Base-by-base conservation (phyloP, 2,888 invertebrate genomes). In the Linyphia triangularis region DNA sequence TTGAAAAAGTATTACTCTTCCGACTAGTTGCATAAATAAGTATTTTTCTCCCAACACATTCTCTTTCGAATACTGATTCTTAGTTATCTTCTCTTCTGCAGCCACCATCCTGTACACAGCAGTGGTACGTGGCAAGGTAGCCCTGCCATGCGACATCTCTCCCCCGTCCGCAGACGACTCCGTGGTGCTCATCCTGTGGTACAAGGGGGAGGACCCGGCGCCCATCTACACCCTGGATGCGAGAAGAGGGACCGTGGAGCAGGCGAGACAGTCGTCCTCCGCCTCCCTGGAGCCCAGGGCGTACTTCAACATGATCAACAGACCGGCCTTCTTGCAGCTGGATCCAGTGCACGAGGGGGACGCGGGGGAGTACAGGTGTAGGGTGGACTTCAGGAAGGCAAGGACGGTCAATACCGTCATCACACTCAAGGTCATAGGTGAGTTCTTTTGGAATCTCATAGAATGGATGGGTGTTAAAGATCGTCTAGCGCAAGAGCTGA, bases 311-410 rank as follows among this genome's bases (percentile, higher is more conserved):
- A 90, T 91, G 84, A 88, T 90, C 61, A 91, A 91, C 79, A 61
- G 90, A 37, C 91, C 91, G 28, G 91, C 91, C 2, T 91, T 91
- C 63, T 83, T 91, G n/a, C 91, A 91, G 75, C 81, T 91, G 22
- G 91, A 91, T 61, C 91, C 91, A 0, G 90, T 91, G 13, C 90
- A 90, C 40, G 85, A 90, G 51, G 89, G 65, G 22, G 97, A 97
- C 91, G 96, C 96, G 91, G 97, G 97, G 2, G 93, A 96, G 59
- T 98, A 97, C 93, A 94, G 97, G 85, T 97, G 97, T 93, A 94
- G 97, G 91, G 96, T 97, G 90, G 97, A 98, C 93, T 98, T 97
- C 92, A 95, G 96, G 89, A 96, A 97, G 93, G 96, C 97, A 0
- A 97, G 97, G 0, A 97, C 97, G 0, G 95, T 96, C 91, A 97